Evolutionary conservation across 2,113 vertebrate species (phyloP), one percentile per base, ranked within the genome.

Genomic region (Gymnorhina tibicen): DNA sequence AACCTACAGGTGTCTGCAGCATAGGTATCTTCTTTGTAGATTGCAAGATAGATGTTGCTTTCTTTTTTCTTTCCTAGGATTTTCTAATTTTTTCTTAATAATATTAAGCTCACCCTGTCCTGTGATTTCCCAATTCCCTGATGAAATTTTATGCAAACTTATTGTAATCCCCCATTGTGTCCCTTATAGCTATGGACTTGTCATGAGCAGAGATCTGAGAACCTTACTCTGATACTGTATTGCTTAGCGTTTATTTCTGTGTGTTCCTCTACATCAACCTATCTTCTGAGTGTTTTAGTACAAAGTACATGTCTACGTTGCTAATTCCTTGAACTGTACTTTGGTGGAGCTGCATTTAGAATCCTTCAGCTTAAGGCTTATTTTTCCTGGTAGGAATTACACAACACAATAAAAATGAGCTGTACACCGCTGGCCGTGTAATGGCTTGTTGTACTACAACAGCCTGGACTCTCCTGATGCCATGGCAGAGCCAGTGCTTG

Each of bases 251-350:
- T 79, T 42, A 5, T 58, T 91, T 66, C 37, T 46, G 6, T 8
- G 16, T 26, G 58, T 69, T 74, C 26, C 37, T 62, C 35, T 44
- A 21, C 22, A 17, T 27, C 64, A 84, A 4, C 6, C 35, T 41
- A 30, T 53, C 19, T 53, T 10, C 35, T 5, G 56, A 33, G 19
- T 11, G 2, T 13, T 74, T 74, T 13, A 74, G 50, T 66, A 62
- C 27, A 42, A 56, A 58, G 28, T 24, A 7, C 10, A n/a, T 0
- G 0, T n/a, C 13, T 11, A 16, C 0, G 0, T 67, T 42, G 46
- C 20, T 62, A 32, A 10, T 69, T 41, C 37, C 5, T 3, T 47
- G 64, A 49, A 81, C 20, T 22, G 22, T 6, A 2, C 37, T 62
- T 66, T 8, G 35, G 7, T 52, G 33, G 46, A 17, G 24, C 73